Percentiles rank a stretch among this genome's conserved stretches.
Conservation (phyloP, 1,140 invertebrate species). For the Reticulitermes speratus region DNA sequence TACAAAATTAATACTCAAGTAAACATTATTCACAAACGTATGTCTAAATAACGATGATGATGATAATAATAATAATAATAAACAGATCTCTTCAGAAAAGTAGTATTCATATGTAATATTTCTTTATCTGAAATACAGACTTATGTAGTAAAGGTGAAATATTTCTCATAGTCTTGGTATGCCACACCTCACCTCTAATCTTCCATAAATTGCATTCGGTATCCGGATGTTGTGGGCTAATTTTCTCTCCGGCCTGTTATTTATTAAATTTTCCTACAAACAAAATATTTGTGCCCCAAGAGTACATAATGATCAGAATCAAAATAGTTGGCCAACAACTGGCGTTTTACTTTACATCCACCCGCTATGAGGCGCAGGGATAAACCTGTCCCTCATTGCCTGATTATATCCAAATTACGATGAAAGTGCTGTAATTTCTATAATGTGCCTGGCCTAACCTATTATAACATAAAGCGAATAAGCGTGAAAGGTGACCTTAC, state of each 20-base stretch:
- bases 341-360: background rate
- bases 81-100: too few species aligned
- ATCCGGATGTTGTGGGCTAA: background rate
- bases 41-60: too few species aligned
- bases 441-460: background rate
- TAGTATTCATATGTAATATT: too few species aligned
- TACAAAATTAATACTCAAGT: too few species aligned
- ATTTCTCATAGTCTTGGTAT: background rate
- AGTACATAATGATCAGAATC: too few species aligned
- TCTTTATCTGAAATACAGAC: background rate
- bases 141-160: background rate
- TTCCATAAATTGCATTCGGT: background rate
- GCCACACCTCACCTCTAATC: background rate
- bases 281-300: background rate
- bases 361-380: background rate
- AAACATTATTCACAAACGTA: too few species aligned
- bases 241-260: background rate
- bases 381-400: background rate
- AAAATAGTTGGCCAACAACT: background rate
- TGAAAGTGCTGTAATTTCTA: conserved; percentile 6
- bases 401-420: background rate
- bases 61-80: too few species aligned
- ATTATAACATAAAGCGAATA: background rate
- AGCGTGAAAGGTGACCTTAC: background rate
- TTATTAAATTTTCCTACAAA: conserved; percentile 12